These are phyloP conservation scores for Drosophila oshimai DNA, from an alignment of 1,140 invertebrate genomes.

Conservation along the genomic window DNA sequence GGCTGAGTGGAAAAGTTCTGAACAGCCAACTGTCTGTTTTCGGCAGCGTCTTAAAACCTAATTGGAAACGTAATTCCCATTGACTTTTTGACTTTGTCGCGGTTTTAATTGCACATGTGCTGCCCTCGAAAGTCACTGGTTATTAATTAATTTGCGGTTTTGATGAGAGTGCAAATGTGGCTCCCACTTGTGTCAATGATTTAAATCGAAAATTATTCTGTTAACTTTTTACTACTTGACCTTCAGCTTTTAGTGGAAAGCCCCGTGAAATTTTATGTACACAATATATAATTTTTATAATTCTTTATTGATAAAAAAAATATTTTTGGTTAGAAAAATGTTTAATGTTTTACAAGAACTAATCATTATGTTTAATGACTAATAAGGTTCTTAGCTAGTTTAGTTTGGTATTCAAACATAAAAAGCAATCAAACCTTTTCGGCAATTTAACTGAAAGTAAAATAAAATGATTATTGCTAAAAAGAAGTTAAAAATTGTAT, in stretches of 20 bases:
- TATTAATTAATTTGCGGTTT: constrained; percentile 72
- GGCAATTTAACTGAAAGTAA: no score
- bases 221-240: constrained; percentile 17
- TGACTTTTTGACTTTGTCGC: constrained; percentile 53
- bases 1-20: constrained; percentile 22
- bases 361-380: no score
- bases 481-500: no score
- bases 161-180: background rate
- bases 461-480: no score
- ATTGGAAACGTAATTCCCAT: constrained; percentile 42
- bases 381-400: no score
- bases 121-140: constrained; percentile 24
- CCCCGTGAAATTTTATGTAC: no score
- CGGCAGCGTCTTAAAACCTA: constrained; percentile 38
- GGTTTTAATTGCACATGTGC: constrained; percentile 58
- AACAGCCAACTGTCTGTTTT: constrained; percentile 52
- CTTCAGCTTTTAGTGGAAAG: constrained; percentile 14
- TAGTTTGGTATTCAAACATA: no score
- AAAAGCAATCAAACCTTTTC: no score
- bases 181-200: constrained; percentile 46
- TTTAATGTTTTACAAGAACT: no score
- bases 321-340: no score
- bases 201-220: constrained; percentile 38
- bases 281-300: no score
- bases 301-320: no score